A percentile compares a stretch with the other conserved stretches of the same genome.
Conservation (phyloP, 2,797 vertebrate genomes). For the Coranthus polyacanthus region DNA sequence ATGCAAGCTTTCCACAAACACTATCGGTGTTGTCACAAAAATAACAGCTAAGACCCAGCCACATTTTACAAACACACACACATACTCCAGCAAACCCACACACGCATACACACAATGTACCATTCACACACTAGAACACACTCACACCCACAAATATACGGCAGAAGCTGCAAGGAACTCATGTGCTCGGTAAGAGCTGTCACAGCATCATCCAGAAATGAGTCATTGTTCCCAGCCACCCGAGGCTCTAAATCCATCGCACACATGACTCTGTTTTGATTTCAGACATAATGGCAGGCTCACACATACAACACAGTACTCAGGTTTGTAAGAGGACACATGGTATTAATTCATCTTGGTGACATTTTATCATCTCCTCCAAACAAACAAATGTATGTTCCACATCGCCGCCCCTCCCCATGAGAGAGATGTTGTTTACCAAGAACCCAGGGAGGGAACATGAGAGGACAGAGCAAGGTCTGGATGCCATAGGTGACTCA, state of each 20-base stretch:
- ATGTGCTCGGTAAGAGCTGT: constrained; percentile 66
- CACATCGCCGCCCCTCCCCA: constrained; percentile 46
- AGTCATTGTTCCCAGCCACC: constrained; percentile 61
- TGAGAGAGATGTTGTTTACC: constrained; percentile 69
- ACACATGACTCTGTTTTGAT: constrained; percentile 69
- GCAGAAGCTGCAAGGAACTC: constrained; percentile 63
- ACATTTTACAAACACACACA: constrained; percentile 48
- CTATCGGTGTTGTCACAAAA: constrained; percentile 55
- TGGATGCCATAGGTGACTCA: constrained; percentile 73
- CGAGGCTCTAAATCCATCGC: constrained; percentile 45
- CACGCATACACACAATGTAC: constrained; percentile 5
- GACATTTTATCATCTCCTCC: constrained; percentile 33
- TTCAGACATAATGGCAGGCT: constrained; percentile 27
- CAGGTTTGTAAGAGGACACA: constrained; percentile 19
- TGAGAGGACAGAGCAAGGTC: constrained; percentile 65
- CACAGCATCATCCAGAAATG: constrained; percentile 69
- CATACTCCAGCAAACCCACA: constrained; percentile 25
- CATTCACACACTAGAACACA: constrained; percentile 51
- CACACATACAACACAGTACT: constrained; percentile 23
- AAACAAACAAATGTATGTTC: constrained; percentile 28
- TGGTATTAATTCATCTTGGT: constrained; percentile 15
- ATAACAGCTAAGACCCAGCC: constrained; percentile 65
- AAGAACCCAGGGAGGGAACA: constrained; percentile 48
- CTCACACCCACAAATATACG: constrained; percentile 60
- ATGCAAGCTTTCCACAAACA: constrained; percentile 45